Evolutionary conservation across 1,140 invertebrate species (phyloP).

Genomic region (Theocolax elegans): DNA sequence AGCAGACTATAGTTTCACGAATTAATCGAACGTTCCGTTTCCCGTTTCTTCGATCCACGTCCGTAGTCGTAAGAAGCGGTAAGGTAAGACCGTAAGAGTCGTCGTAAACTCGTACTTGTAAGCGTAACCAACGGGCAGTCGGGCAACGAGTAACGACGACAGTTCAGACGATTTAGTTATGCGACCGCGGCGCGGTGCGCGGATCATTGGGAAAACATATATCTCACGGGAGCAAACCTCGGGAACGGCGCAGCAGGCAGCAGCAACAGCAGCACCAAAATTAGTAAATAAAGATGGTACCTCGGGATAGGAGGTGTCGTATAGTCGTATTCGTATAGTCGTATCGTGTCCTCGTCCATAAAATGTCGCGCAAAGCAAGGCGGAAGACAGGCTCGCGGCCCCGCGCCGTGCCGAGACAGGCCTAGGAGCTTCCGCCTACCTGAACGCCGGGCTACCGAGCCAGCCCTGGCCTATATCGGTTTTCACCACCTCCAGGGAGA

Average conservation of each 20-base stretch:
- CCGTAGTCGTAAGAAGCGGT: too few species aligned
- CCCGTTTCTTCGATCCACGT: too few species aligned
- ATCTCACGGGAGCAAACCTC: background rate
- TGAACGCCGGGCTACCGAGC: too few species aligned
- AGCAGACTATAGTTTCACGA: too few species aligned
- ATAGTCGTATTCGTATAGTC: too few species aligned
- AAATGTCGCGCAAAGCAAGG: slow-evolving; percentile 61
- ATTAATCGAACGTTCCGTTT: too few species aligned
- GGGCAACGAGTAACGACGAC: background rate
- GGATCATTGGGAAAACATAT: too few species aligned
- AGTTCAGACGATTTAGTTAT: too few species aligned
- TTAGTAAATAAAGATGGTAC: slow-evolving; percentile 67
- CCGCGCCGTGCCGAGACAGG: slow-evolving; percentile 31
- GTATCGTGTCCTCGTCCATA: slow-evolving; percentile 52
- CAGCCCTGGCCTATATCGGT: background rate
- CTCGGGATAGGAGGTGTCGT: slow-evolving; percentile 53
- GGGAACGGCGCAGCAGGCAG: background rate
- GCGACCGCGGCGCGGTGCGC: slow-evolving; percentile 7
- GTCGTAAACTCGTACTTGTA: too few species aligned
- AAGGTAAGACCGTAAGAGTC: too few species aligned
- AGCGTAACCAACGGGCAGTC: background rate
- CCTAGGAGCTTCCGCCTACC: slow-evolving; percentile 44
- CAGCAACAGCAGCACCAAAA: slow-evolving; percentile 57
- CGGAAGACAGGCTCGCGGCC: slow-evolving; percentile 52
- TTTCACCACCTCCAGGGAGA: background rate